Evolutionary conservation across 1,140 invertebrate genomes (phyloP), one percentile per base, ranked within the genome.

Genomic region (Orchestia grillus): DNA sequence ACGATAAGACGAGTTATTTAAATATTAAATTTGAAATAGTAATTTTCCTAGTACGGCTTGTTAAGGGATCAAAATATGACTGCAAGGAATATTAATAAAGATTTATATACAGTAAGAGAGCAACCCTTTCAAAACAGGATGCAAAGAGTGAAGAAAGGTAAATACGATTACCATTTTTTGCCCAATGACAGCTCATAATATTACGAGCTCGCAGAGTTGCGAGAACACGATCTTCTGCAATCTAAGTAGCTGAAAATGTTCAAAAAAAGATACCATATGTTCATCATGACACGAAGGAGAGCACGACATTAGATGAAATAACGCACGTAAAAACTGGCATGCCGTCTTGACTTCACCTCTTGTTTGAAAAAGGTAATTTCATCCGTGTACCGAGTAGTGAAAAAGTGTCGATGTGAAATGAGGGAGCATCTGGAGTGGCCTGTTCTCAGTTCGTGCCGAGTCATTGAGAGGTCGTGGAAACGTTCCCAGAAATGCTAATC

Each of bases 391-490:
- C 88, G 43, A 90, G 15, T 8, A 41, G 44, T 45, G 44, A 94
- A 94, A 94, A 94, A 94, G 43, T 94, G 92, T 94, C 92, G 44
- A 44, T 15, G 92, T 45, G 92, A 94, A 47, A 94, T 45, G 92
- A 94, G 43, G 8, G 92, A 44, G 92, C 92, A 94, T 44, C 92
- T 94, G 92, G 92, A 94, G 44, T 36, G 44, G 92, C 43, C 40
- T 0, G 43, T 47, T 94, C 92, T 94, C 92, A 94, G 43, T 94
- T 94, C 44, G 11, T 47, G 92, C 44, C 92, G 92, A 94, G 92
- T 94, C 92, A 94, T 94, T 47, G 92, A 45, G 92, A 44, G 92
- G 92, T 94, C 92, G 92, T 94, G 92, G 92, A 94, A 94, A 94
- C 47, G 92, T 94, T 94, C 92, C 44, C 92, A 45, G 92, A 47